Percentiles rank a stretch among this genome's conserved stretches.
Evolutionary conservation across 2,888 invertebrate species (phyloP).

Genomic region (Pseudococcus jackbeardsleyi): DNA sequence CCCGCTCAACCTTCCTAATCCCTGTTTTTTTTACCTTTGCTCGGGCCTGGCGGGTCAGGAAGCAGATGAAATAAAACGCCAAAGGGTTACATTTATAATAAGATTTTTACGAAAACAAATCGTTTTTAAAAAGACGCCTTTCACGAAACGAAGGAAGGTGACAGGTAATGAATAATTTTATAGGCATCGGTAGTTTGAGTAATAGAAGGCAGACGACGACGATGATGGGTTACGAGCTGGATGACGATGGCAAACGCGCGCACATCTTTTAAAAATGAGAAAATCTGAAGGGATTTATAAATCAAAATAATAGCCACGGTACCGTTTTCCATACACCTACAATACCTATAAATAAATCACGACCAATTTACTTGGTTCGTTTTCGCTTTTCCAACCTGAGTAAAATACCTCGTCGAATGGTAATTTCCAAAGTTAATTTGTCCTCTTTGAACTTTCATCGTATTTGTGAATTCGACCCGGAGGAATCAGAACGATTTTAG

Average conservation of each 20-base stretch:
- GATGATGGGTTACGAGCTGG: not conserved
- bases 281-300: constrained; percentile 52
- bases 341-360: constrained; percentile 26
- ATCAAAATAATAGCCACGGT: constrained; percentile 44
- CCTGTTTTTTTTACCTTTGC: not conserved
- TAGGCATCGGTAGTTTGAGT: constrained; percentile 52
- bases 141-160: not conserved
- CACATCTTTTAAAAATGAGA: constrained; percentile 10
- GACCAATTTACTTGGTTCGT: not conserved
- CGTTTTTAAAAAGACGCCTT: constrained; percentile 52
- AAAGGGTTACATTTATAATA: constrained; percentile 50
- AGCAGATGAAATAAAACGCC: constrained; percentile 50
- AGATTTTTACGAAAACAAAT: constrained; percentile 43
- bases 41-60: not conserved
- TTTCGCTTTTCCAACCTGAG: constrained; percentile 16
- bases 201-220: constrained; percentile 35
- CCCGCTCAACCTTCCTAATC: not conserved
- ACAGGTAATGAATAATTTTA: constrained; percentile 54
- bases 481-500: not conserved
- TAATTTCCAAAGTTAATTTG: constrained; percentile 2
- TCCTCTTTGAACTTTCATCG: not conserved
- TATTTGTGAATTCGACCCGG: too few species aligned
- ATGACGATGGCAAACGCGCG: not conserved
- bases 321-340: constrained; percentile 11
- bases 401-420: constrained; percentile 22